phyloP scores from a whole-genome alignment of 2,888 invertebrate genomes.

The Standfussiana lucernea region DNA sequence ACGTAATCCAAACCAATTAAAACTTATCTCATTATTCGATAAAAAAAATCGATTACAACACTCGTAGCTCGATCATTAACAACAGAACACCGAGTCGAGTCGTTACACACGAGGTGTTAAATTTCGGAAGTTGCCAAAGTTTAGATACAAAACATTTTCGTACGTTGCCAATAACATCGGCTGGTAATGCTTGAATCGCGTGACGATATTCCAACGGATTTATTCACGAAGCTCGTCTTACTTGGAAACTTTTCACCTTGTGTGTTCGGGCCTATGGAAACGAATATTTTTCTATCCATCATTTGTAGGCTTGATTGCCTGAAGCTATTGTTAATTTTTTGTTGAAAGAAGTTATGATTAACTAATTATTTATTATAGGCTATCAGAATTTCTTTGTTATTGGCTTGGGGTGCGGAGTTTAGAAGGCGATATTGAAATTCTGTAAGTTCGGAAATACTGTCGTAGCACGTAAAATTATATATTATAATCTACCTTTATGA shows the following conservation, averaged over 20 bases:
- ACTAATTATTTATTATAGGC: constrained; percentile 14
- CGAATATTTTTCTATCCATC: constrained; percentile 52
- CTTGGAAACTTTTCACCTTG: constrained; percentile 60
- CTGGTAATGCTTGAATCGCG: constrained; percentile 65
- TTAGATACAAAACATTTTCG: constrained; percentile 56
- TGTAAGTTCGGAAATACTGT: neutral
- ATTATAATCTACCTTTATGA: neutral
- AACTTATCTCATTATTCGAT: constrained; percentile 40
- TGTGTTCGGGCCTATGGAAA: constrained; percentile 47
- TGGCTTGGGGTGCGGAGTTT: neutral
- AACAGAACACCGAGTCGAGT: constrained; percentile 39
- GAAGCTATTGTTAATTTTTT: constrained; percentile 31
- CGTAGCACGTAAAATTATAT: neutral
- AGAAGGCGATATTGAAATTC: neutral
- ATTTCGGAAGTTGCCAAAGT: constrained; percentile 48
- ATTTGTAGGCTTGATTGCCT: constrained; percentile 33
- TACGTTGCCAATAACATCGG: constrained; percentile 55
- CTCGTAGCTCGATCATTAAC: constrained; percentile 37
- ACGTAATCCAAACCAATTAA: constrained; percentile 34
- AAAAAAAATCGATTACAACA: constrained; percentile 41
- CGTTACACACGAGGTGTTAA: constrained; percentile 48
- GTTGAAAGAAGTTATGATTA: constrained; percentile 6
- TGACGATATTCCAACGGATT: constrained; percentile 52
- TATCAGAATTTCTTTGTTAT: neutral
- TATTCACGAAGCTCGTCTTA: constrained; percentile 52